Conservation (phyloP, 2,113 vertebrate species). For the Gymnocephalus cernua region DNA sequence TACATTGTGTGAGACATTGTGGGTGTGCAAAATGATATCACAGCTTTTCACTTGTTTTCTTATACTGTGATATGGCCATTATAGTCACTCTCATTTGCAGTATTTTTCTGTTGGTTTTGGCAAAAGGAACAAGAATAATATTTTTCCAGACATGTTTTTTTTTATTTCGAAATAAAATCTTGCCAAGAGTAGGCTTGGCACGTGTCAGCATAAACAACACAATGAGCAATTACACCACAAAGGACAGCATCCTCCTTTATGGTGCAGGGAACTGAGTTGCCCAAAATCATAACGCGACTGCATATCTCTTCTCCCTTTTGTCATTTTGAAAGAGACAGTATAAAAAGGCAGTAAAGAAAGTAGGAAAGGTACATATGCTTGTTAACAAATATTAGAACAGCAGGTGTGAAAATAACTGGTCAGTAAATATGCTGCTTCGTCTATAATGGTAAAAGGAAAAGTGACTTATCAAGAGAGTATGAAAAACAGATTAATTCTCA, state of each 20-base stretch:
- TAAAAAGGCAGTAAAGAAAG: neutral
- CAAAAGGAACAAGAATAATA: conserved; percentile 2
- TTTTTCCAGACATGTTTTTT: conserved; percentile 24
- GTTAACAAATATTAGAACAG: conserved; percentile 23
- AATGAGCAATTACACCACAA: conserved; percentile 14
- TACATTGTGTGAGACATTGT: conserved; percentile 14
- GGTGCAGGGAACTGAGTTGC: neutral
- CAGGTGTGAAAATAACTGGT: neutral
- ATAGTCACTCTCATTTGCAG: conserved; percentile 8
- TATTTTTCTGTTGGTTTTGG: conserved; percentile 31
- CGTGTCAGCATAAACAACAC: conserved; percentile 15
- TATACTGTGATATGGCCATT: neutral
- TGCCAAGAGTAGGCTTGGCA: conserved; percentile 10
- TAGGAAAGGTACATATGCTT: neutral
- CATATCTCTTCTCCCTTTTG: neutral
- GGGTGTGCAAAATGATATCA: conserved; percentile 26
- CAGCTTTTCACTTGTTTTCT: neutral
- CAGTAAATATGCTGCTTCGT: neutral
- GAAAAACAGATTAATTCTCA: neutral
- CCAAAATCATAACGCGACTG: neutral
- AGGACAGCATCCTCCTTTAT: neutral
- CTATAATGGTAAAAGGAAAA: neutral
- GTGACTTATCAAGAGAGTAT: neutral
- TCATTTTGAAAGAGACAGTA: neutral
- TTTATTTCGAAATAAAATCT: conserved; percentile 29